Evolutionary conservation across 1,140 invertebrate genomes (phyloP), one percentile per base, ranked within the genome.

Genomic region (Tetraneura akinire): DNA sequence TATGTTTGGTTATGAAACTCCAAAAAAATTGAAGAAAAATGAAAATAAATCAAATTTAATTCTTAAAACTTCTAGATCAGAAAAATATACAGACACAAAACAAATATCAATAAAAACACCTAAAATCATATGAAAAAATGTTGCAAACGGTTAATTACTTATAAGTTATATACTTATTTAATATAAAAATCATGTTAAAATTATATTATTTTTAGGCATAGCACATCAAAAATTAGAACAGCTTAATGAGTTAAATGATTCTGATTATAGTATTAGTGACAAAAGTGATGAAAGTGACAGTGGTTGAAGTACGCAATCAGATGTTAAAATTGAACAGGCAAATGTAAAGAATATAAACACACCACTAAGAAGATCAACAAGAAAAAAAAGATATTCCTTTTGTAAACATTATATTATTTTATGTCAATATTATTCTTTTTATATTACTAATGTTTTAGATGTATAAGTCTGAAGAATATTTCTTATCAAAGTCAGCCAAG

Each of bases 401-500:
- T 29, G 70, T 80, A 45, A 74, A 18, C 42, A 60, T 66, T 32
- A 42, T 32, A 6, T n/a, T 32, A 5, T 51, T 81, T 26, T 5
- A 53, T 60, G n/a, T 51, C 51, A 29, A 1, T 37, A 2, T 81
- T 23, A 64, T 81, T 37, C 10, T 32, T n/a, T n/a, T n/a, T 76
- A n/a, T 37, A 13, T 6, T 16, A 60, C 45, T 51, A 29, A 18
- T 60, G 57, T 80, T 80, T 11, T 55, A 83, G 82, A 62, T 82
- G 11, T 81, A 82, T 55, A 82, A 64, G 3, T 78, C 82, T 16
- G 83, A 83, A 47, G 82, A 81, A 21, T 83, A 83, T 53, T 88
- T 88, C 82, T 83, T 84, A 80, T 82, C 82, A 10, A 86, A 88
- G 83, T 83, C 83, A 32, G 81, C 82, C 57, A 86, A 87, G 84